These are phyloP conservation scores for Auanema sp. DNA, from an alignment of 2,888 invertebrate species.

Conservation along the genomic window DNA sequence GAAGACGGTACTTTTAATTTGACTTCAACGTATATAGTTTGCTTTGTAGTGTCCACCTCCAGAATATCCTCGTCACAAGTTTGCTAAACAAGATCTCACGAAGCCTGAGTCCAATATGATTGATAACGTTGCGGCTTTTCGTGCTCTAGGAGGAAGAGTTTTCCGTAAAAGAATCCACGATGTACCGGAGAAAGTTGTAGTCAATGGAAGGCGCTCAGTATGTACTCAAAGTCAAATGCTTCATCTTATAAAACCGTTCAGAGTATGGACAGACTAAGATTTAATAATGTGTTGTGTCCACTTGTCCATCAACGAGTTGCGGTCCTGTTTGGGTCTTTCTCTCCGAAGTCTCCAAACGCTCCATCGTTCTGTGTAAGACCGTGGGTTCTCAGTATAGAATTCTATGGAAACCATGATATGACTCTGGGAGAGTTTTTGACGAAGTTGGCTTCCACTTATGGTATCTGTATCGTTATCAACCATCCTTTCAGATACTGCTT, in stretches of 20 bases:
- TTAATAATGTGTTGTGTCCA: constrained; percentile 65
- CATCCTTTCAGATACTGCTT: constrained; percentile 52
- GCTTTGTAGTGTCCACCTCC: constrained; percentile 2
- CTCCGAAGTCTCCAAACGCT: constrained; percentile 70
- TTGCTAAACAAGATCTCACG: background rate
- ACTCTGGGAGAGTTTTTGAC: constrained; percentile 90
- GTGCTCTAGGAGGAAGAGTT: constrained; percentile 79
- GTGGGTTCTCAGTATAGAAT: constrained; percentile 86
- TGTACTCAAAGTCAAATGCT: background rate
- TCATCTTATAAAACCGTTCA: background rate
- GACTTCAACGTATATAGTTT: background rate
- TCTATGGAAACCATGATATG: constrained; percentile 89
- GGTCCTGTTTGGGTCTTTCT: constrained; percentile 77
- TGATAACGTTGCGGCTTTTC: constrained; percentile 77
- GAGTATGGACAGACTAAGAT: constrained; percentile 8
- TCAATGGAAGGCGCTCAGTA: constrained; percentile 12
- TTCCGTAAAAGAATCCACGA: constrained; percentile 31
- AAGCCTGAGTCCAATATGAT: background rate
- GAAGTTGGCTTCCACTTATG: constrained; percentile 28
- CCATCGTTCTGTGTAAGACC: constrained; percentile 88
- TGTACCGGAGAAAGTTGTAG: constrained; percentile 18
- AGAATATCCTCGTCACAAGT: background rate
- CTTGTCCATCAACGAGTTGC: constrained; percentile 76
- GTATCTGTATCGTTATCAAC: background rate
- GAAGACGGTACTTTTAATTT: constrained; percentile 4